Evolutionary conservation across 35 echinoderm and acorn worm species (phyloP).

Genomic region (Lytechinus variegatus): DNA sequence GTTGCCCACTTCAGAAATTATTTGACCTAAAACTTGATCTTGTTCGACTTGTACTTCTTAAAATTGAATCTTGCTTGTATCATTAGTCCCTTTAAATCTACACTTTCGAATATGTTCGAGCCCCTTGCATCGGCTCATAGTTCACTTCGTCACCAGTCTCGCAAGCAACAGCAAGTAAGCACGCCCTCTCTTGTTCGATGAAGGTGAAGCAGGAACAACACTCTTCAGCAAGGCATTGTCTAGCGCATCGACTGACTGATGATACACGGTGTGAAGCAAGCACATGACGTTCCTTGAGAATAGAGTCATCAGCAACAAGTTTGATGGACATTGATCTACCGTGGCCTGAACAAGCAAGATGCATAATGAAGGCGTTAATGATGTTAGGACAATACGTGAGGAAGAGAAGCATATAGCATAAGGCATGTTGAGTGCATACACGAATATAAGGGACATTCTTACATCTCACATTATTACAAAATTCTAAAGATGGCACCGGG

Average conservation of each 20-base stretch:
- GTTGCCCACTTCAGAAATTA: too few species aligned
- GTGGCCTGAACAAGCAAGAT: background rate
- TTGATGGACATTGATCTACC: background rate
- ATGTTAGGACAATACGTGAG: too few species aligned
- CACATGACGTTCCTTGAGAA: background rate
- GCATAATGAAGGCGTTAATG: too few species aligned
- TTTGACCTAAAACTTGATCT: too few species aligned
- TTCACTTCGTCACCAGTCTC: background rate
- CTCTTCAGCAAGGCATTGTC: background rate
- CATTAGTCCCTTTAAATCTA: background rate
- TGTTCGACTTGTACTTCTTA: too few species aligned
- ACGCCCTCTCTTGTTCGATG: background rate
- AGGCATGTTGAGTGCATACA: too few species aligned
- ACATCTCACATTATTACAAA: too few species aligned
- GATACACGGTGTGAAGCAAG: background rate
- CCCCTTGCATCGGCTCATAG: background rate
- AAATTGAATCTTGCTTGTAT: too few species aligned
- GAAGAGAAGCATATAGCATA: too few species aligned
- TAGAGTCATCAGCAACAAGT: background rate
- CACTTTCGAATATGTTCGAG: background rate
- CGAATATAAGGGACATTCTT: too few species aligned
- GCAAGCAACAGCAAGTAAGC: background rate
- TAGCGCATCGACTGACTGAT: background rate
- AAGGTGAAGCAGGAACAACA: background rate
- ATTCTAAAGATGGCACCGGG: too few species aligned